phyloP scores from a whole-genome alignment of 2,113 vertebrate species.

The Trematomus loennbergii region DNA sequence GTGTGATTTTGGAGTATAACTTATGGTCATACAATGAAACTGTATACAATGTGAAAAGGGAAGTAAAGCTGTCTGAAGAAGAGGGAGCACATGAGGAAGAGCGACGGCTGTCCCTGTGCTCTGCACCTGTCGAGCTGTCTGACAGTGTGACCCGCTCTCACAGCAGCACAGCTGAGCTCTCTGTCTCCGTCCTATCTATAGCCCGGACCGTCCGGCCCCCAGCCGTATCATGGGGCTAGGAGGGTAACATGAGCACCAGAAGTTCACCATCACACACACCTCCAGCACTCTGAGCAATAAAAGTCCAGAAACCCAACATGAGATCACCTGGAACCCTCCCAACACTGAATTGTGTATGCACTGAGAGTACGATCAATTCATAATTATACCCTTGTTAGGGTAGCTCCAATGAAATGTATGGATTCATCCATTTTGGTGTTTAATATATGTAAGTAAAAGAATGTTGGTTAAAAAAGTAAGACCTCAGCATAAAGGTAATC shows the following conservation, averaged over 20 bases:
- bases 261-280: slow-evolving; percentile 63
- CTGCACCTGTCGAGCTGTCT: slow-evolving; percentile 82
- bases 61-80: slow-evolving; percentile 16
- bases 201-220: slow-evolving; percentile 56
- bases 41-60: slow-evolving; percentile 24
- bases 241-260: slow-evolving; percentile 71
- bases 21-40: neutral
- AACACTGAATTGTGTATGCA: neutral
- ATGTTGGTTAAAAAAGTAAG: no score
- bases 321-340: slow-evolving; percentile 31
- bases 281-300: slow-evolving; percentile 25
- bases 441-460: neutral
- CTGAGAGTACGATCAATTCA: neutral
- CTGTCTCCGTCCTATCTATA: slow-evolving; percentile 85
- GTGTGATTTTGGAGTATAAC: neutral
- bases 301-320: neutral
- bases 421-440: neutral
- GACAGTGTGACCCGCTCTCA: slow-evolving; percentile 76
- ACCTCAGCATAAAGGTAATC: neutral
- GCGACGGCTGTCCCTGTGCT: slow-evolving; percentile 43
- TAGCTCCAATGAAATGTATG: neutral
- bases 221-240: slow-evolving; percentile 59
- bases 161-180: slow-evolving; percentile 82
- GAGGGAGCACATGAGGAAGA: slow-evolving; percentile 23
- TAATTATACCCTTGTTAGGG: neutral